Base-by-base conservation (phyloP, 1,140 invertebrate genomes). In the Chrysomallon squamiferum region DNA sequence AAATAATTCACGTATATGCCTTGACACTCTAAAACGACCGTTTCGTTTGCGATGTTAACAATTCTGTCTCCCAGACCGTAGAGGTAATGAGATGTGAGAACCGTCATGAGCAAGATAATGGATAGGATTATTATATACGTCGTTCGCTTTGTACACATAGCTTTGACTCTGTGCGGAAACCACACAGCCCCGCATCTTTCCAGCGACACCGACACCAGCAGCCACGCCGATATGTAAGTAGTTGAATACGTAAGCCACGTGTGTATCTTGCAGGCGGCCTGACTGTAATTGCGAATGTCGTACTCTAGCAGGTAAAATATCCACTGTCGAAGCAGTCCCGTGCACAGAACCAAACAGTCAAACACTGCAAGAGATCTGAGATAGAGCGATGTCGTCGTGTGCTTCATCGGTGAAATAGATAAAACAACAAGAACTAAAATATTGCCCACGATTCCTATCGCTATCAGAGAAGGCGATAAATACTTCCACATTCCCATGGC, bases 311-410 rank as follows among this genome's bases (percentile, higher is more conserved):
- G 30, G 35, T 61, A 68, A 2, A 29, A 61, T 4, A 78, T 52
- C 75, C 74, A 75, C n/a, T 71, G 64, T 5, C 77, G 43, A 0
- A 75, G 60, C 6, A 78, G 66, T 0, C 77, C 77, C 0, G 69
- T 52, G 35, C 66, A 74, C 0, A 78, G 62, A 9, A 77, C 67
- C 5, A 38, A 33, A 11, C 70, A 25, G 49, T 78, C 76, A 3
- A 68, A 63, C 2, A 68, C n/a, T 18, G 74, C 74, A 59, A 75
- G 35, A 2, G 63, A 70, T 32, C 29, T 43, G 0, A 75, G 65
- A 56, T 73, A 77, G 1, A 72, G 9, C 3, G 65, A 58, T 13
- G 72, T 68, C 13, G 73, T 66, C 1, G 62, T 57, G 2, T 56
- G 32, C 20, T 35, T 60, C 18, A 22, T 33, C 3, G 58, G 25